Evolutionary conservation across 1,140 invertebrate genomes (phyloP).

Genomic region (Drosophila punjabiensis): DNA sequence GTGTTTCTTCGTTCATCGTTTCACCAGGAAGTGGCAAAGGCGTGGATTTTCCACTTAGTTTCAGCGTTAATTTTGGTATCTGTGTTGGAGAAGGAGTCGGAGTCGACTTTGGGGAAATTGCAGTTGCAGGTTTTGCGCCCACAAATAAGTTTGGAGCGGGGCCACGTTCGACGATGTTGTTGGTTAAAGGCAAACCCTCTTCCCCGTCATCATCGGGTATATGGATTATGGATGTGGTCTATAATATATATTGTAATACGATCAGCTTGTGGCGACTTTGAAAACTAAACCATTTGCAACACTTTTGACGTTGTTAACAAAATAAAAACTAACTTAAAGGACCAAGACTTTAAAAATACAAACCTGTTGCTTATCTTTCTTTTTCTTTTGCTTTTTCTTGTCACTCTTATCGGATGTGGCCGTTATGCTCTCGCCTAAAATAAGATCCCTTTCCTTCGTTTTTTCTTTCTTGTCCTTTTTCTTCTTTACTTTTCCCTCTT

Average conservation of each 20-base stretch:
- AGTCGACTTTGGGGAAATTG: conserved; percentile 32
- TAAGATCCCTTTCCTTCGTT: conserved; percentile 87
- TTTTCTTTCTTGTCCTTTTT: conserved; percentile 92
- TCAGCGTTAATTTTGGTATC: conserved; percentile 92
- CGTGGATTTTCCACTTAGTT: conserved; percentile 87
- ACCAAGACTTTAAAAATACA: background rate
- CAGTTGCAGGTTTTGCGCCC: background rate
- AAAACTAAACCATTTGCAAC: background rate
- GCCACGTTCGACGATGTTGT: conserved; percentile 7
- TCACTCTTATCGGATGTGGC: conserved; percentile 20
- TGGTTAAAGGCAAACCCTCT: background rate
- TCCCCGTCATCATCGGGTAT: conserved; percentile 15
- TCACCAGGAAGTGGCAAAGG: conserved; percentile 17
- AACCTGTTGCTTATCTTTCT: conserved; percentile 78
- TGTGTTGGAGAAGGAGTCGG: conserved; percentile 62
- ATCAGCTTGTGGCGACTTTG: conserved; percentile 2
- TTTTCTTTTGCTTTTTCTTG: conserved; percentile 87
- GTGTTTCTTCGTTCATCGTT: conserved; percentile 10
- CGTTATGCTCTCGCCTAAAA: conserved; percentile 15
- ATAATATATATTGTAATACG: conserved; percentile 13
- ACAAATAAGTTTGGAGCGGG: conserved; percentile 3
- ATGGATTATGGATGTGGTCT: conserved; percentile 15
- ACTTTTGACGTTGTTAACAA: background rate
- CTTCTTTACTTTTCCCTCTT: conserved; percentile 90
- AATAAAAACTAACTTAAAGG: too few species aligned